Conservation (phyloP, 1,140 invertebrate genomes). For the Drosophila punjabiensis region DNA sequence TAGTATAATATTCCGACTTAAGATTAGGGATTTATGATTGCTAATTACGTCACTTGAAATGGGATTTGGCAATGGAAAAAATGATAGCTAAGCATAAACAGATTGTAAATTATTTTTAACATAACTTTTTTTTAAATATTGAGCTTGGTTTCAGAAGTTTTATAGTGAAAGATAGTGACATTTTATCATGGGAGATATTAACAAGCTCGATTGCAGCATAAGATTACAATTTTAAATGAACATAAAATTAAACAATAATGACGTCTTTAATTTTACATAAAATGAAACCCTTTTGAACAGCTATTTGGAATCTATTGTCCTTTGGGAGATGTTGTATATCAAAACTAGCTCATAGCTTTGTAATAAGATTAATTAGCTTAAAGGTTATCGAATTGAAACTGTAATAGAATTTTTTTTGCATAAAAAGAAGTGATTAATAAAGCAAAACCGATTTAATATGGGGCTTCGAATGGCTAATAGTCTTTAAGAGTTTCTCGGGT, state of each 20-base stretch:
- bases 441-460: no score
- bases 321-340: not conserved
- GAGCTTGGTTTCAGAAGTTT: no score
- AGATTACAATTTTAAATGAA: not conserved
- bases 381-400: not conserved
- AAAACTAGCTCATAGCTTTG: not conserved
- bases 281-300: not conserved
- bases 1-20: not conserved
- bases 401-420: not conserved
- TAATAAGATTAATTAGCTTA: not conserved
- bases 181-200: no score
- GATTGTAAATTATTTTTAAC: not conserved
- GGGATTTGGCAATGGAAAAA: not conserved
- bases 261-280: not conserved
- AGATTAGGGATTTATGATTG: slow-evolving; percentile 18
- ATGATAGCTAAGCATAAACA: not conserved
- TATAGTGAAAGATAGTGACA: no score
- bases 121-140: no score
- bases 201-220: not conserved
- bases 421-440: no score
- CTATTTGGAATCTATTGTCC: not conserved
- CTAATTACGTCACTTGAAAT: slow-evolving; percentile 1
- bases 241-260: not conserved
- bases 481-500: not conserved
- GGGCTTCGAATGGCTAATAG: no score